phyloP scores from a whole-genome alignment of 2,113 vertebrate species.

The Choloepus hoffmanni region DNA sequence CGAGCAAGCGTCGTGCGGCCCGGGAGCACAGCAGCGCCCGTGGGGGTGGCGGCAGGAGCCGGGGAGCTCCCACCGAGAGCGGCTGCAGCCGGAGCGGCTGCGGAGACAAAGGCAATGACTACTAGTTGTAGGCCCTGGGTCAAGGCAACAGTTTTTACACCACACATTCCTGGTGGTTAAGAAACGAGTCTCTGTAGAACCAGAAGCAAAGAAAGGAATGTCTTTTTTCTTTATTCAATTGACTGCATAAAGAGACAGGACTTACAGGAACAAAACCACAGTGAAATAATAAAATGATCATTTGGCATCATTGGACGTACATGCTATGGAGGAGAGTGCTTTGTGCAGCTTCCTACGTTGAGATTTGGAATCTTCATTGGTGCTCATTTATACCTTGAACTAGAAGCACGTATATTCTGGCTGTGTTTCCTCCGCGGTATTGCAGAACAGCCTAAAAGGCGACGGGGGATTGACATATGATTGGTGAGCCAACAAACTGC shows the following conservation, averaged over 20 bases:
- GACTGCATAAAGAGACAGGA: constrained; percentile 13
- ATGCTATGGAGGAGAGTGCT: constrained; percentile 41
- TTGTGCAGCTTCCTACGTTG: constrained; percentile 36
- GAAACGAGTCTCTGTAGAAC: constrained; percentile 61
- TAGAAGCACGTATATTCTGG: constrained; percentile 93
- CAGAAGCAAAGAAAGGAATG: constrained; percentile 50
- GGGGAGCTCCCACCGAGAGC: too few relatives aligned
- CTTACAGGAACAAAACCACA: constrained; percentile 21
- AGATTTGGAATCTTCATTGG: constrained; percentile 73
- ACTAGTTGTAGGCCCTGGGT: not conserved
- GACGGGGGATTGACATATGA: too few relatives aligned
- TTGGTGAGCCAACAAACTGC: too few relatives aligned
- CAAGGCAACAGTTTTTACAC: constrained; percentile 68
- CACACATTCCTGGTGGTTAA: constrained; percentile 78
- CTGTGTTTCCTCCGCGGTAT: constrained; percentile 91
- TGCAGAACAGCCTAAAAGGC: constrained; percentile 90
- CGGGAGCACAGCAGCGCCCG: too few relatives aligned
- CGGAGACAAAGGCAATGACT: too few relatives aligned
- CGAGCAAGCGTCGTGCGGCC: too few relatives aligned
- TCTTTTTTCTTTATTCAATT: constrained; percentile 33
- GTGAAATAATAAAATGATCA: constrained; percentile 20
- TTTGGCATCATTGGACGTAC: constrained; percentile 64
- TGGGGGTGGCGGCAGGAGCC: too few relatives aligned
- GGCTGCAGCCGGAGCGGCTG: too few relatives aligned
- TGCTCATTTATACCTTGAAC: constrained; percentile 81